phyloP scores from a whole-genome alignment of 2,797 vertebrate species.

The Percopsis omiscomaycus region DNA sequence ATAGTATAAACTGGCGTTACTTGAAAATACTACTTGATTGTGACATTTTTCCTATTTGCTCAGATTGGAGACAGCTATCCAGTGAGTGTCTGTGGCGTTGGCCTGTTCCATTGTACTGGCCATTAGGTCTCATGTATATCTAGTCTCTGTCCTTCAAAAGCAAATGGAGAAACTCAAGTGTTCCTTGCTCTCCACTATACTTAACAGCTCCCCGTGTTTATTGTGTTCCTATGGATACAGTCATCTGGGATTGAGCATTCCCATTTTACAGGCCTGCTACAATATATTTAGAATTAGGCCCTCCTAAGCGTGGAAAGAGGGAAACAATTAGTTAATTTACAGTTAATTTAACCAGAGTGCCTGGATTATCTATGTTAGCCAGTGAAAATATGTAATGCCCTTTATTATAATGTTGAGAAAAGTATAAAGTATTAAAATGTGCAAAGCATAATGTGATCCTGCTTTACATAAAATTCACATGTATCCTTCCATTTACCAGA shows the following conservation, averaged over 20 bases:
- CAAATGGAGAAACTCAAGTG: conserved; percentile 17
- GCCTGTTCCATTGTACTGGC: not conserved
- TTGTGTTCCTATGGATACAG: conserved; percentile 18
- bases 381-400: too few species aligned
- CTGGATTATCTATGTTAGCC: too few species aligned
- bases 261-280: conserved; percentile 14
- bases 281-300: not conserved
- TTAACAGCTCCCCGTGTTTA: conserved; percentile 24
- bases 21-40: not conserved
- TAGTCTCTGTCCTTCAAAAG: conserved; percentile 2
- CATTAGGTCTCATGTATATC: conserved; percentile 13
- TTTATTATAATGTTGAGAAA: too few species aligned
- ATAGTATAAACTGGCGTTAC: too few species aligned
- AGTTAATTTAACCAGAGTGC: too few species aligned
- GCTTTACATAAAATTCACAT: too few species aligned
- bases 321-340: too few species aligned
- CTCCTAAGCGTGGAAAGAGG: too few species aligned
- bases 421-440: too few species aligned
- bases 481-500: too few species aligned
- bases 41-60: not conserved
- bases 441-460: too few species aligned
- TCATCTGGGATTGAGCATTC: conserved; percentile 27
- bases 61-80: not conserved
- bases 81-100: not conserved
- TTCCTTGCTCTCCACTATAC: conserved; percentile 3